phyloP scores from a whole-genome alignment of 2,888 invertebrate species.

The Volucella inanis region DNA sequence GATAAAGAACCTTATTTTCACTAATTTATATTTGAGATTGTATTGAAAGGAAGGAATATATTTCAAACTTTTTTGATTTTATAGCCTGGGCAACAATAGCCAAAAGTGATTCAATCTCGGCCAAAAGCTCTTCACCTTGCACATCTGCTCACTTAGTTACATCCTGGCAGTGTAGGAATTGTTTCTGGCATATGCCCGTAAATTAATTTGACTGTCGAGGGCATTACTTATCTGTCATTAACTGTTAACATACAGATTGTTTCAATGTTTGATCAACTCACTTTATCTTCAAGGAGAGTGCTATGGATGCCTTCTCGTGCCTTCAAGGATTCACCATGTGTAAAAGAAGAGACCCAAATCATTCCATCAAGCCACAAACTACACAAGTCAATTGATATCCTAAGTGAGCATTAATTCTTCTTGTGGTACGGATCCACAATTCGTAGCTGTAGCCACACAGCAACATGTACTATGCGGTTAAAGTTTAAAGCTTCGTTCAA shows the following conservation, averaged over 20 bases:
- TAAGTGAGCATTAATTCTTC: conserved; percentile 37
- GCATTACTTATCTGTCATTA: conserved; percentile 53
- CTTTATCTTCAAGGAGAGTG: neutral
- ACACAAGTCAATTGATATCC: conserved; percentile 67
- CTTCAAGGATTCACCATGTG: conserved; percentile 32
- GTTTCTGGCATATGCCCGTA: neutral
- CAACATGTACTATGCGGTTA: conserved; percentile 44
- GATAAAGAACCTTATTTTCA: too few relatives aligned
- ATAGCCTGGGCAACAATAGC: too few relatives aligned
- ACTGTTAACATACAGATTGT: conserved; percentile 15
- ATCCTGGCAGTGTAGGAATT: too few relatives aligned
- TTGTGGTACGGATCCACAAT: conserved; percentile 25
- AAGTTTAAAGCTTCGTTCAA: neutral
- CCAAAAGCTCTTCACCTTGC: too few relatives aligned
- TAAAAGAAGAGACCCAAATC: conserved; percentile 52
- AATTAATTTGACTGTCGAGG: conserved; percentile 50
- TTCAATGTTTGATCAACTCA: conserved; percentile 1
- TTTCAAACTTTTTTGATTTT: too few relatives aligned
- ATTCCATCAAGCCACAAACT: conserved; percentile 45
- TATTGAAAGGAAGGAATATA: too few relatives aligned
- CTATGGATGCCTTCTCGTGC: neutral
- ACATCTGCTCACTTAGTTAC: too few relatives aligned
- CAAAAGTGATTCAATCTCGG: too few relatives aligned
- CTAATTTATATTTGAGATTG: too few relatives aligned
- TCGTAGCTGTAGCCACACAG: neutral